Percentiles rank a stretch among this genome's conserved stretches.
These are phyloP conservation scores for Bradypus variegatus DNA, from an alignment of 2,797 vertebrate genomes.

Conservation along the genomic window DNA sequence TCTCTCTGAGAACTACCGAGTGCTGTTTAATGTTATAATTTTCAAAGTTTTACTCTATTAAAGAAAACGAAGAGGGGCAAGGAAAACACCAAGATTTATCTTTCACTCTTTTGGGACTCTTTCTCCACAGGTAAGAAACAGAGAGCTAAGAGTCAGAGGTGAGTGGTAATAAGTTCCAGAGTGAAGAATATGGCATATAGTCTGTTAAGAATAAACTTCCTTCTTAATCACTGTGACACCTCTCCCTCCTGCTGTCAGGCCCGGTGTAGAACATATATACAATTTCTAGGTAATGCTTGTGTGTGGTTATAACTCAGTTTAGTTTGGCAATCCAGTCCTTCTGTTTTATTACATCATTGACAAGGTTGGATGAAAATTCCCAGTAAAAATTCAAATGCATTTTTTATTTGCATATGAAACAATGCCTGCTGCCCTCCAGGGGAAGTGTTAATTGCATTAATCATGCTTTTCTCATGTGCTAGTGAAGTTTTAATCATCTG, in stretches of 20 bases:
- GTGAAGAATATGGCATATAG: neutral
- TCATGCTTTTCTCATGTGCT: neutral
- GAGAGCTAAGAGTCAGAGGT: neutral
- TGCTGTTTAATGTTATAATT: neutral
- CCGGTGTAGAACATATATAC: neutral
- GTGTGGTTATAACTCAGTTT: conserved; percentile 1
- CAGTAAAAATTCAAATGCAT: conserved; percentile 6
- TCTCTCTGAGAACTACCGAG: neutral
- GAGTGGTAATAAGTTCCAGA: neutral
- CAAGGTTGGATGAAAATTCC: conserved; percentile 25
- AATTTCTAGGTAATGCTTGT: neutral
- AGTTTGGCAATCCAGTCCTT: neutral
- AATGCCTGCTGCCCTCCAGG: neutral
- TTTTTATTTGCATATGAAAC: conserved; percentile 9
- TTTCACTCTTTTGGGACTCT: neutral
- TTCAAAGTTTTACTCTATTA: neutral
- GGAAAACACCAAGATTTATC: neutral
- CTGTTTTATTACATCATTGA: neutral
- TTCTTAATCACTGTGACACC: no score
- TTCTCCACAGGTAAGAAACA: neutral
- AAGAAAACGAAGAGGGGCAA: conserved; percentile 1
- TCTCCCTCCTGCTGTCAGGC: neutral
- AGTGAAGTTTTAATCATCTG: neutral
- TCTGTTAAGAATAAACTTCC: neutral
- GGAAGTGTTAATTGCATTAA: neutral